A percentile compares a stretch with the other conserved stretches of the same genome.
Conservation (phyloP, 1,140 invertebrate genomes). For the Copidosoma floridanum region DNA sequence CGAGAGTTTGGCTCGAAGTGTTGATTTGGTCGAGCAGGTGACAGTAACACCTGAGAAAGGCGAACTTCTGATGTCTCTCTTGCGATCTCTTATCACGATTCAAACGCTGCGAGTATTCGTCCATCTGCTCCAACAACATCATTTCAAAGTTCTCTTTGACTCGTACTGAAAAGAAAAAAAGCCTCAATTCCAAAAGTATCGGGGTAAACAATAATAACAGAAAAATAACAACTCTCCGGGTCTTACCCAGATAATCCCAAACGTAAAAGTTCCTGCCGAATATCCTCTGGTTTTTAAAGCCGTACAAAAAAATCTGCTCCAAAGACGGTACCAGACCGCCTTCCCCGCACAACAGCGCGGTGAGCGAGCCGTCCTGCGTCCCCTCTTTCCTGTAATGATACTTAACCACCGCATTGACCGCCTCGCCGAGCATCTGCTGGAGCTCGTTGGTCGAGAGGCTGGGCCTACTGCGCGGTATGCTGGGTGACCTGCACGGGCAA, state of each 20-base stretch:
- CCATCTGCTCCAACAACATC: constrained; percentile 64
- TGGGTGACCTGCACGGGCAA: constrained; percentile 63
- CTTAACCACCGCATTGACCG: constrained; percentile 96
- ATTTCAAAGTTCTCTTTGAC: constrained; percentile 84
- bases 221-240: too few relatives aligned
- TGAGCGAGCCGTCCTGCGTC: constrained; percentile 84
- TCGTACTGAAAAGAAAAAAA: constrained; percentile 64
- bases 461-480: constrained; percentile 61
- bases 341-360: constrained; percentile 91
- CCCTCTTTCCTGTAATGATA: constrained; percentile 83
- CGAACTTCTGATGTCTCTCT: constrained; percentile 61
- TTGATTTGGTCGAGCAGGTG: constrained; percentile 83
- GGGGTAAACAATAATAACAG: too few relatives aligned
- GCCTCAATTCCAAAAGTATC: too few relatives aligned
- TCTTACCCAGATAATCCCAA: constrained; percentile 95
- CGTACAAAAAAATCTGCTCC: constrained; percentile 91
- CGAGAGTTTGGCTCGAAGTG: constrained; percentile 78
- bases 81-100: constrained; percentile 47
- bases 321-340: constrained; percentile 88
- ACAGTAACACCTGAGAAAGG: constrained; percentile 74
- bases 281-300: constrained; percentile 87
- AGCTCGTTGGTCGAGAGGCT: constrained; percentile 54
- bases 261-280: constrained; percentile 94
- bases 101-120: constrained; percentile 49
- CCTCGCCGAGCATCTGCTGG: constrained; percentile 72